Base-by-base conservation (phyloP, 30 jellyfish, hydroid and myxozoan genomes). In the Hydractinia symbiolongicarpus region DNA sequence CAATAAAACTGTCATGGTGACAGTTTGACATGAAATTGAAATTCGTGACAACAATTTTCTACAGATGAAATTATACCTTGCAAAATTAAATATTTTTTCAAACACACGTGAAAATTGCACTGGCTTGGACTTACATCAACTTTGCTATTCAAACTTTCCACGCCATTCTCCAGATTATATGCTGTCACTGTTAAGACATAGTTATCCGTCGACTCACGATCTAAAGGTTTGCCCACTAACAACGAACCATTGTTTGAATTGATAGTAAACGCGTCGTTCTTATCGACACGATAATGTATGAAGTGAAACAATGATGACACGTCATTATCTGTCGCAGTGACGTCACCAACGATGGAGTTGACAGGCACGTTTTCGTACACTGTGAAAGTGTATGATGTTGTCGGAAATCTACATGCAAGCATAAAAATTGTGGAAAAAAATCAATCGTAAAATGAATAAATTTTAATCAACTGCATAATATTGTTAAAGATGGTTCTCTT, bases 201-300 rank as follows among this genome's bases (percentile, higher is more conserved):
- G 4, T 21, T 40, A 53, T 40, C 57, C 81, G 30, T 54, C 6
- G 16, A 58, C 53, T 71, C 81, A 21, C 81, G 81, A 71, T 71
- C 81, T 17, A 71, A 71, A 21, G 30, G 61, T 6, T 53, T 53
- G 8, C 4, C 50, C 61, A 51, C n/a, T 8, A 71, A 49, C 9
- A 71, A 21, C n/a, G n/a, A 54, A 40, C 81, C 81, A 7, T 30
- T 71, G 8, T 54, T 71, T 21, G 17, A 15, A 71, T 11, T 71
- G 10, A 71, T 17, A 9, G 30, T 40, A 51, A 71, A 71, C 40
- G 7, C 61, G 0, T 21, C 16, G 9, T 17, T 58, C n/a, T 53
- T 9, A 0, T 8, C 40, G 40, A 64, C 16, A 51, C 40, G 19
- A 13, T 6, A 64, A 51, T 64, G 40, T 7, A 64, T 51, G 16